These are phyloP conservation scores for Halcyon senegalensis DNA, from an alignment of 2,113 vertebrate species.

Conservation along the genomic window DNA sequence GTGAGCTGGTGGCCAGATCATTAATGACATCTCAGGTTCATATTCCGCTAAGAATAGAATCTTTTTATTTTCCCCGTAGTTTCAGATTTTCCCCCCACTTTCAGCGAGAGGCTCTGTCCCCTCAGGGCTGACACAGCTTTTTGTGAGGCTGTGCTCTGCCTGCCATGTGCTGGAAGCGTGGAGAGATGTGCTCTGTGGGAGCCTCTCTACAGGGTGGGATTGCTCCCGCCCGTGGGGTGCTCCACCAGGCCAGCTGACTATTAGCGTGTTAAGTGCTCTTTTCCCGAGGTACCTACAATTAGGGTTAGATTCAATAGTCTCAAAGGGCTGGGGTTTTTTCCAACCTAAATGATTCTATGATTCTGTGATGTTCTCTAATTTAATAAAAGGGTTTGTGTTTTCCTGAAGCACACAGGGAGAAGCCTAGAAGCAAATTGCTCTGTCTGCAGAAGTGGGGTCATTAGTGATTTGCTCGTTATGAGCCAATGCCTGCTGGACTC, in stretches of 20 bases:
- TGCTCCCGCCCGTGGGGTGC: background rate
- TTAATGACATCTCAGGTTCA: background rate
- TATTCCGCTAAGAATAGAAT: background rate
- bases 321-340: too few relatives aligned
- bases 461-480: background rate
- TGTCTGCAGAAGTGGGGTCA: background rate
- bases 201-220: too few relatives aligned
- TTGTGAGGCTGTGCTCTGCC: accelerated
- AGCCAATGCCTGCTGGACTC: background rate
- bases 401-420: background rate
- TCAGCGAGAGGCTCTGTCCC: background rate
- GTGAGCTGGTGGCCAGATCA: background rate
- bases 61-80: background rate
- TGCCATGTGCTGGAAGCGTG: accelerated
- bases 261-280: background rate
- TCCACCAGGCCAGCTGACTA: accelerated
- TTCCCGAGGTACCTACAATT: accelerated
- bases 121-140: accelerated
- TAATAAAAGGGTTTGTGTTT: background rate
- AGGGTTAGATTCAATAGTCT: too few relatives aligned
- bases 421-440: background rate
- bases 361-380: background rate
- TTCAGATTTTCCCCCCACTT: accelerated
- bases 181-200: accelerated
- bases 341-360: too few relatives aligned